Conservation (phyloP, 1,140 invertebrate species). For the Pseudomyrmex pallidus region DNA sequence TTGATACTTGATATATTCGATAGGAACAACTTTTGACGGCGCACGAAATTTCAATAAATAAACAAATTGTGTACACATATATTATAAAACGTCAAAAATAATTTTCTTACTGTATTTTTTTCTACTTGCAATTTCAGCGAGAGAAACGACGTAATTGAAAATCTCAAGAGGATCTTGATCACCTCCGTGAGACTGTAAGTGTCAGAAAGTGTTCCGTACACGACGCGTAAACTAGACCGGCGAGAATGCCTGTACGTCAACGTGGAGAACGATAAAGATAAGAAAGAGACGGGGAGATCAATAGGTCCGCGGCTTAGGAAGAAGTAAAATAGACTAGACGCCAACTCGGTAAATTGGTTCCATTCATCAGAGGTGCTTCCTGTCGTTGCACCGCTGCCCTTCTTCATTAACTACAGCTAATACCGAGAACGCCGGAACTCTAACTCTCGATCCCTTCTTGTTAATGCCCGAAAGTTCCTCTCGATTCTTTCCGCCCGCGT, state of each 20-base stretch:
- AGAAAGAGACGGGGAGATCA: conserved; percentile 56
- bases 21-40: no score
- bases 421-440: conserved; percentile 58
- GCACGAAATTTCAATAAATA: neutral
- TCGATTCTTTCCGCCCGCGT: conserved; percentile 34
- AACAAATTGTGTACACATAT: neutral
- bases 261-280: conserved; percentile 40
- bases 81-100: no score
- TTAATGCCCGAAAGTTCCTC: conserved; percentile 55
- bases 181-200: no score
- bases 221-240: conserved; percentile 22
- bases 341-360: conserved; percentile 79
- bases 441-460: conserved; percentile 53
- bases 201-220: neutral
- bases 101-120: no score
- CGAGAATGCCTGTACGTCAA: neutral
- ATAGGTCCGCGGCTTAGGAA: conserved; percentile 52
- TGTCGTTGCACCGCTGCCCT: conserved; percentile 65
- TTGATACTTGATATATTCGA: neutral
- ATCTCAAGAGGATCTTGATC: no score
- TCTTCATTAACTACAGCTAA: conserved; percentile 62
- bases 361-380: conserved; percentile 75
- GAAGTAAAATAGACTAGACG: conserved; percentile 69
- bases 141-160: no score
- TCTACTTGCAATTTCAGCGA: no score